Evolutionary conservation across 2,888 invertebrate species (phyloP), one percentile per base, ranked within the genome.

Genomic region (Coelopa pilipes): DNA sequence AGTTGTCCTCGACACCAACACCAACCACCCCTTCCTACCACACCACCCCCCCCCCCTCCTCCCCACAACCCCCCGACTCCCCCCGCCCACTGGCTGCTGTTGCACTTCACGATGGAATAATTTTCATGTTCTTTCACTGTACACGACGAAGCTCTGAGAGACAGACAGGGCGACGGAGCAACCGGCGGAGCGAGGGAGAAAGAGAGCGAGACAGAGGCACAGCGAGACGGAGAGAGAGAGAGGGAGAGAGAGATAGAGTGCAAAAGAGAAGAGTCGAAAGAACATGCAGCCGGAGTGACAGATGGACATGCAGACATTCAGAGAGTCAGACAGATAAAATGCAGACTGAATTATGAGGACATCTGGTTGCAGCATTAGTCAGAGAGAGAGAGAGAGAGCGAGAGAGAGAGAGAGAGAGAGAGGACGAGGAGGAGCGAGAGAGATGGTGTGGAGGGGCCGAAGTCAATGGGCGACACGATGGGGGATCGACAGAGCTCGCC

Each of bases 291-390:
- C 47, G 53, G 34, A 47, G n/a, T 53, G 17, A 72, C 57, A 57
- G 1, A 65, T 47, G 50, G 49, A 53, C 55, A 49, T n/a, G 49
- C 57, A 70, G 17, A 12, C 57, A 53, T 12, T n/a, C 24, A 72
- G 9, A 55, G 10, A 21, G 55, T 55, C 17, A 24, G 17, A 72
- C 57, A 57, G 1, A 53, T 57, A 50, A 55, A 53, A 53, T 12
- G 17, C 24, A 72, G 9, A 55, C 60, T 24, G 24, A 62, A 11
- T 34, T 62, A 19, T 19, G 60, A 12, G 53, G 15, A 46, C 46
- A 34, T 46, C n/a, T 49, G 21, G 24, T 70, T 49, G 70, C 24
- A 19, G 46, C 70, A 70, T 70, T 60, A 59, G 60, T 70, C 49
- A 60, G n/a, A n/a, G n/a, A n/a, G n/a, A 60, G 70, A 34, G 60